These are phyloP conservation scores for Lucilia sericata DNA, from an alignment of 1,140 invertebrate species.

Conservation along the genomic window DNA sequence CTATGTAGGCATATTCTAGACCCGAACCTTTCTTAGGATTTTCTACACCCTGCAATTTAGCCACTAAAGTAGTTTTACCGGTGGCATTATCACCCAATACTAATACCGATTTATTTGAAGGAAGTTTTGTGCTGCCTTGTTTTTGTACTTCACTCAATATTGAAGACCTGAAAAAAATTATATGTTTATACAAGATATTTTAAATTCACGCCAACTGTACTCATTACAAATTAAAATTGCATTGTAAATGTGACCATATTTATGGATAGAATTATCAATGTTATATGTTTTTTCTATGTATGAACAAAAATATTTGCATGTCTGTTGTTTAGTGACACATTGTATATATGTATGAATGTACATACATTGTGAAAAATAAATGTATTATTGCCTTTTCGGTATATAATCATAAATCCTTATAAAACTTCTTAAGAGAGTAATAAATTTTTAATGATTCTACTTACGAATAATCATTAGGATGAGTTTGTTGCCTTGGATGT, in stretches of 20 bases:
- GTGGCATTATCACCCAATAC: slow-evolving; percentile 95
- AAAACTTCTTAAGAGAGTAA: neutral
- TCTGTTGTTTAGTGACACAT: neutral
- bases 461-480: neutral
- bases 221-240: neutral
- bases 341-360: no score
- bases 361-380: neutral
- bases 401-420: neutral
- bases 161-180: slow-evolving; percentile 78
- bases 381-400: neutral
- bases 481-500: neutral
- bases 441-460: neutral
- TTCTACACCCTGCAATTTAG: slow-evolving; percentile 92
- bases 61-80: slow-evolving; percentile 97
- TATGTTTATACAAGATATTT: neutral
- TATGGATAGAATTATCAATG: neutral
- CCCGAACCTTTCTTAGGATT: slow-evolving; percentile 98
- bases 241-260: neutral
- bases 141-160: slow-evolving; percentile 95
- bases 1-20: slow-evolving; percentile 98
- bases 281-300: neutral
- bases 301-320: neutral
- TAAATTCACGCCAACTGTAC: neutral
- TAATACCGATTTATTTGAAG: slow-evolving; percentile 91
- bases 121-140: slow-evolving; percentile 92